Evolutionary conservation across 1,140 invertebrate genomes (phyloP), one percentile per base, ranked within the genome.

Genomic region (Hetaerina americana): DNA sequence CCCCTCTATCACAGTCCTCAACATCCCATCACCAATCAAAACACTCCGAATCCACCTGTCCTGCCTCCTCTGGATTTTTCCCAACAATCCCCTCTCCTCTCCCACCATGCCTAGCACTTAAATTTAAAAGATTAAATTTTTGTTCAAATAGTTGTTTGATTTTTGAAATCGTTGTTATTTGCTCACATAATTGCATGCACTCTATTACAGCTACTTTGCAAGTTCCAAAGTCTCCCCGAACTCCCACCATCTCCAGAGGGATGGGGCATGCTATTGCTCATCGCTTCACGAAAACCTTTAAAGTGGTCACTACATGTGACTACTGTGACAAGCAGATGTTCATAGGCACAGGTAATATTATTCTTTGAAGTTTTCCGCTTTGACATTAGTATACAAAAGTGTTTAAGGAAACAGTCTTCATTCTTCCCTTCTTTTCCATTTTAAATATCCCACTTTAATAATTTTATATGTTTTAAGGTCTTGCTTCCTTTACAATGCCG

Each of bases 191-290:
- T n/a, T n/a, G n/a, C n/a, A n/a, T n/a, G n/a, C n/a, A n/a, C n/a
- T n/a, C n/a, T n/a, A n/a, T n/a, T n/a, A n/a, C 74, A 79, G 82
- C 79, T 74, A 81, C 82, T 70, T 79, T 89, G n/a, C 83, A 85
- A 78, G 87, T 90, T 74, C 91, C 91, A 70, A 88, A 89, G 74
- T 89, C 90, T 74, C 90, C 93, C 68, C 83, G 91, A 78, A 90
- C 91, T 66, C 87, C 75, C 85, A 79, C 87, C 71, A 24, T 78
- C 15, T 85, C 83, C 27, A 83, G 88, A 67, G 87, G 87, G 70
- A 96, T 97, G 93, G 89, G 89, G 72, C 95, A 97, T 82, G 88
- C 90, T 76, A 97, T 97, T 75, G 88, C 90, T 73, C 95, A 98
- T 86, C 89, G 94, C 73, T 96, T 96, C 80, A 89, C 87, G 40